A percentile compares a stretch with the other conserved stretches of the same genome.
phyloP scores from a whole-genome alignment of 1,140 invertebrate genomes.

The Ridgeia piscesae region DNA sequence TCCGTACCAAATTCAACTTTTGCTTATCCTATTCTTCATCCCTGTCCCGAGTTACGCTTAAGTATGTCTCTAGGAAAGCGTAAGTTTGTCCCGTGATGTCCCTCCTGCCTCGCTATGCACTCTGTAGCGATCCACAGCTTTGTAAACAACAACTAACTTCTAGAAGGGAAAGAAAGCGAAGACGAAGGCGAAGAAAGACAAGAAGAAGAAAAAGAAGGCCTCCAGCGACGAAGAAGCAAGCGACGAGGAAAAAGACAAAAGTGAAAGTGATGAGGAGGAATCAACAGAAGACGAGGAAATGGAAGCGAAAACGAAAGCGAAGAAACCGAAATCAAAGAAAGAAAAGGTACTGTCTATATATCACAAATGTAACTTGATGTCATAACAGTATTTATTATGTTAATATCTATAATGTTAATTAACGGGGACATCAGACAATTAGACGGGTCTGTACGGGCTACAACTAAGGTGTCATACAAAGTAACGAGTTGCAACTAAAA shows the following conservation, averaged over 20 bases:
- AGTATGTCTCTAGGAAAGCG: not conserved
- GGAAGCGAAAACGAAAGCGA: not conserved
- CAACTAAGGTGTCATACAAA: no score
- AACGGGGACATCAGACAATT: no score
- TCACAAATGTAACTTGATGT: not conserved
- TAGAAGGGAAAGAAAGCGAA: not conserved
- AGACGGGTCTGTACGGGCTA: no score
- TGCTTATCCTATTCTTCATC: not conserved
- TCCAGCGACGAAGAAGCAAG: not conserved
- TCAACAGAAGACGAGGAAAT: not conserved
- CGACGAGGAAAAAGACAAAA: constrained; percentile 11
- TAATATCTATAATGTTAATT: not conserved
- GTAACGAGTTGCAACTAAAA: no score
- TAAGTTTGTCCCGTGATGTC: not conserved
- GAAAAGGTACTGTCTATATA: not conserved
- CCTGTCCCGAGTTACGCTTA: not conserved
- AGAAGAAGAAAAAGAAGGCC: not conserved
- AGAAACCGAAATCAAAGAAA: not conserved
- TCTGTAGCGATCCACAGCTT: not conserved
- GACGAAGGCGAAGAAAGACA: constrained; percentile 8
- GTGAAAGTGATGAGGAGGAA: constrained; percentile 10
- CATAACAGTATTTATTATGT: no score
- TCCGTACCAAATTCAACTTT: no score
- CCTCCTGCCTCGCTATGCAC: not conserved
- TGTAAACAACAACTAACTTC: constrained; percentile 10